phyloP scores from a whole-genome alignment of 1,140 invertebrate species.

The Sesamia nonagrioides region DNA sequence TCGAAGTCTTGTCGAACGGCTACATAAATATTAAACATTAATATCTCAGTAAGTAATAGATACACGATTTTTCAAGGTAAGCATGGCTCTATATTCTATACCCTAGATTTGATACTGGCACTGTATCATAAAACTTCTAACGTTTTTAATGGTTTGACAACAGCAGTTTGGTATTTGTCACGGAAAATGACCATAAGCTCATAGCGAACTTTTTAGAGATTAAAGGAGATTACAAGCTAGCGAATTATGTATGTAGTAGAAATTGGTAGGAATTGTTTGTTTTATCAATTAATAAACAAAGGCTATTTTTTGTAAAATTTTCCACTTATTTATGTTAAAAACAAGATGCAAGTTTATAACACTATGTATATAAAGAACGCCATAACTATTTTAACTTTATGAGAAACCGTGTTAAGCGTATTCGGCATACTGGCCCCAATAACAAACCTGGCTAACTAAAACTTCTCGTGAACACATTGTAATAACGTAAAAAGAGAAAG shows the following conservation, averaged over 20 bases:
- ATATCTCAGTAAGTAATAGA: not conserved
- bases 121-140: not conserved
- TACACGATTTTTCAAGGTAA: conserved; percentile 3
- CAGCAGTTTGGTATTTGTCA: not conserved
- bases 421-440: conserved; percentile 28
- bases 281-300: no score
- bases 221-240: no score
- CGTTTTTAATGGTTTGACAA: not conserved
- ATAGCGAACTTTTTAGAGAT: no score
- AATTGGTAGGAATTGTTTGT: no score
- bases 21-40: not conserved
- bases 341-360: not conserved
- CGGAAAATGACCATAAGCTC: no score
- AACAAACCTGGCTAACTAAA: conserved; percentile 21
- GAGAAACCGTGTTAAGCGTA: conserved; percentile 44
- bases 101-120: not conserved
- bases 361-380: no score
- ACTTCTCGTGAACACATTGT: conserved; percentile 36
- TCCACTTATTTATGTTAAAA: not conserved
- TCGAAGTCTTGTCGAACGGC: not conserved
- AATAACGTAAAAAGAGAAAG: conserved; percentile 48
- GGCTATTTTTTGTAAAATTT: not conserved
- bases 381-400: conserved; percentile 33
- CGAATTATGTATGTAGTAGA: no score
- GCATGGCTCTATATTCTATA: not conserved